These are phyloP conservation scores for Caenorhabditis imperialis DNA, from an alignment of 2,888 invertebrate species.

Conservation along the genomic window DNA sequence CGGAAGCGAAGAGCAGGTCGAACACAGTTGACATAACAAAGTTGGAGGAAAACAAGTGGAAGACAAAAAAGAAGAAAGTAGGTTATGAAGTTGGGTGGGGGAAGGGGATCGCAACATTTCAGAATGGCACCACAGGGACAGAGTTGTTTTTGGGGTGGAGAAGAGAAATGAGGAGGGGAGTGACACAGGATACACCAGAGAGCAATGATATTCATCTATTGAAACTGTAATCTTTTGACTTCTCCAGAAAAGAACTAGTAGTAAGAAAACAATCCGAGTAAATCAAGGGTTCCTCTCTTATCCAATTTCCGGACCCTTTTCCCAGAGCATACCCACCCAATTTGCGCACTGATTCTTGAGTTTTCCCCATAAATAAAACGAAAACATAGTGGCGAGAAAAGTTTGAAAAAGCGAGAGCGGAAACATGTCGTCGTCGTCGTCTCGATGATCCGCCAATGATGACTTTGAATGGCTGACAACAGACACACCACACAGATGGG, in stretches of 20 bases:
- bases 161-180: neutral
- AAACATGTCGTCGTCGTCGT: conserved; percentile 18
- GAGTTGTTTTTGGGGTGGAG: conserved; percentile 14
- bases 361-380: no score
- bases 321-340: no score
- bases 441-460: conserved; percentile 10
- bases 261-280: no score
- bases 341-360: no score
- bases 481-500: neutral
- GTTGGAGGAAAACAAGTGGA: neutral
- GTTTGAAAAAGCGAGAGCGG: neutral
- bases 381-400: neutral
- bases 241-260: no score
- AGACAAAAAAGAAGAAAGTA: conserved; percentile 6
- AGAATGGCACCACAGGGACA: conserved; percentile 36
- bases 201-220: no score
- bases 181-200: no score
- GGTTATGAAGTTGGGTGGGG: neutral
- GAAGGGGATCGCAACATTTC: conserved; percentile 37
- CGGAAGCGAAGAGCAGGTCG: conserved; percentile 27
- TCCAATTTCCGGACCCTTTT: no score
- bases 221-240: no score
- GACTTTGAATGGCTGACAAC: conserved; percentile 10
- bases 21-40: conserved; percentile 8
- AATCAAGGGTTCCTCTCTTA: no score